A percentile compares a stretch with the other conserved stretches of the same genome.
Evolutionary conservation across 2,113 vertebrate genomes (phyloP).

Genomic region (Nesoenas mayeri): DNA sequence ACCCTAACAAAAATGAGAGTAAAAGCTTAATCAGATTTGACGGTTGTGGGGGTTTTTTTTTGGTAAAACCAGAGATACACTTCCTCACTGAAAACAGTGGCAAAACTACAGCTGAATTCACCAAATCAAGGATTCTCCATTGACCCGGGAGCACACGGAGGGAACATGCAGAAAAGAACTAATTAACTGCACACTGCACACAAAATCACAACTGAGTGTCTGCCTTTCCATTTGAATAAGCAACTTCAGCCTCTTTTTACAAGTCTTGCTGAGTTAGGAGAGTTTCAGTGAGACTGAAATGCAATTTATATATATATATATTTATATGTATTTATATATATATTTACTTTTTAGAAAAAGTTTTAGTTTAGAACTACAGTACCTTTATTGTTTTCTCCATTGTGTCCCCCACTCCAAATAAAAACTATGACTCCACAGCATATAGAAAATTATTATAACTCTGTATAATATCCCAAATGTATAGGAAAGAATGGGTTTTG

Average conservation of each 20-base stretch:
- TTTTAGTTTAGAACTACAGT: not conserved
- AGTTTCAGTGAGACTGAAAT: not conserved
- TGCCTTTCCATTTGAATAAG: not conserved
- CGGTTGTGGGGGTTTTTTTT: not conserved
- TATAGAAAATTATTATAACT: not conserved
- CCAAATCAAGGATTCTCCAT: not conserved
- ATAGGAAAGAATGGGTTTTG: not conserved
- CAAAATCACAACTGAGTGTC: not conserved
- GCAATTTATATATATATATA: not conserved
- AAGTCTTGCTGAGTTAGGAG: not conserved
- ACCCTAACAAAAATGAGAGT: not conserved
- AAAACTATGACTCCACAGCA: not conserved
- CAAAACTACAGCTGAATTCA: not conserved
- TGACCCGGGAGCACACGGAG: not conserved
- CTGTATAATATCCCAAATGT: not conserved
- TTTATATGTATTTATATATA: no score
- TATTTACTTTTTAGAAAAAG: not conserved
- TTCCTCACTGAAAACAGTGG: not conserved
- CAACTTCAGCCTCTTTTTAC: not conserved
- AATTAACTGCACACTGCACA: accelerated
- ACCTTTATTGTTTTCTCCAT: not conserved
- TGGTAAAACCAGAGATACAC: not conserved
- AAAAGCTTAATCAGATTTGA: not conserved
- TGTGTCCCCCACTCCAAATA: not conserved
- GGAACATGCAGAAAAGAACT: not conserved